Evolutionary conservation across 2,888 invertebrate species (phyloP), one percentile per base, ranked within the genome.

Genomic region (Hemaris fuciformis): DNA sequence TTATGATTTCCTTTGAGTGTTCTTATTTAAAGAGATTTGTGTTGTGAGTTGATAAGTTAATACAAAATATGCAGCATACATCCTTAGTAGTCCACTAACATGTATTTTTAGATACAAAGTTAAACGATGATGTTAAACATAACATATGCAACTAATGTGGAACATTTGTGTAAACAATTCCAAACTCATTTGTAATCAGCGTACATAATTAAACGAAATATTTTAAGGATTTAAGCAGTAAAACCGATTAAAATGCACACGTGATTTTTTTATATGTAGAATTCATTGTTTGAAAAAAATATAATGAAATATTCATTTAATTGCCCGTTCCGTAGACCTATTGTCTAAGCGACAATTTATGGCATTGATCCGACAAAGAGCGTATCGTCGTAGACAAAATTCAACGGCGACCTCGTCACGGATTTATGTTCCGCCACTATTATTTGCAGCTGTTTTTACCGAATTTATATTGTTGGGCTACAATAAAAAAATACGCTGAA

Each of bases 271-370:
- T 70, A 69, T 73, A 66, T 64, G 58, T 38, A 62, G 60, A 59
- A 63, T 25, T 64, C 62, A 57, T 62, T 59, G 41, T 31, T 64
- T 63, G 45, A 66, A 70, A 80, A 81, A 83, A 83, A 84, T 75
- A 65, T 67, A 73, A 84, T 87, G 81, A 84, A 87, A 84, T 84
- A 88, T 88, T 87, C 84, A 87, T 87, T 76, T 84, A 83, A 85
- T 84, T 83, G 80, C 66, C 66, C 67, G 75, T 75, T 75, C 71
- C 68, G 75, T 76, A 73, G 68, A 74, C 70, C 82, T 76, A 84
- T 88, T 87, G 88, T 88, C 79, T 79, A 67, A 70, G 68, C 61
- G 62, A 76, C 66, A 77, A 87, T 88, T 88, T 88, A 89, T 83
- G 59, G 72, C 70, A 58, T 64, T 64, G 68, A 59, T 72, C 61